Percentiles rank a stretch among this genome's conserved stretches.
These are phyloP conservation scores for Rhinolophus ferrumequinum DNA, from an alignment of 2,113 vertebrate genomes.

Conservation along the genomic window DNA sequence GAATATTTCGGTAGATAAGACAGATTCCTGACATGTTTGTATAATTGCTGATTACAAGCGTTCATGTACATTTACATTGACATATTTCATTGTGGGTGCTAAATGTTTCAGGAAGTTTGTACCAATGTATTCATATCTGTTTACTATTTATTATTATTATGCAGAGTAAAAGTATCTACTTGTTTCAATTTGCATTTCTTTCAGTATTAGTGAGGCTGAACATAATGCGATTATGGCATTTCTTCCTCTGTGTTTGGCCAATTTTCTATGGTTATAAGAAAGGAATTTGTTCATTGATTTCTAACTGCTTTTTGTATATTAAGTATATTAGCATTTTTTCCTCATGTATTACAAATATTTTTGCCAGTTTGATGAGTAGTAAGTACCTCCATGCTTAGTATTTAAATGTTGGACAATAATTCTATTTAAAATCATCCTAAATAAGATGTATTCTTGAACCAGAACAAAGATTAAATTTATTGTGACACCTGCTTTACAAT, in stretches of 20 bases:
- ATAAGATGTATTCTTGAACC: neutral
- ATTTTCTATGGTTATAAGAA: neutral
- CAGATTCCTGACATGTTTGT: neutral
- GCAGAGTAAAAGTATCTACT: neutral
- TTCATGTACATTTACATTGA: neutral
- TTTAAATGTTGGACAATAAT: neutral
- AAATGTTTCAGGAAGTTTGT: neutral
- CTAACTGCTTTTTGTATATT: neutral
- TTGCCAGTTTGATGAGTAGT: neutral
- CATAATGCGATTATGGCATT: neutral
- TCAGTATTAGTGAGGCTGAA: neutral
- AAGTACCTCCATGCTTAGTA: neutral
- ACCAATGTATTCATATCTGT: neutral
- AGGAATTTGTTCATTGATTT: neutral
- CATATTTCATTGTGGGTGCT: neutral
- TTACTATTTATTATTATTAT: neutral
- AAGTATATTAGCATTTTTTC: neutral
- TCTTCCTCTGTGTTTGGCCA: neutral
- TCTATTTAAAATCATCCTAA: constrained; percentile 14
- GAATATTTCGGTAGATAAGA: neutral
- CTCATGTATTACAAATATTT: neutral
- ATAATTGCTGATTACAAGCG: neutral
- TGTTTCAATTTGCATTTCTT: neutral
- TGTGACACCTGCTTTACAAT: constrained; percentile 28
- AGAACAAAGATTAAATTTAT: neutral